phyloP scores from a whole-genome alignment of 2,888 invertebrate species.

The Leptopterna dolabrata region DNA sequence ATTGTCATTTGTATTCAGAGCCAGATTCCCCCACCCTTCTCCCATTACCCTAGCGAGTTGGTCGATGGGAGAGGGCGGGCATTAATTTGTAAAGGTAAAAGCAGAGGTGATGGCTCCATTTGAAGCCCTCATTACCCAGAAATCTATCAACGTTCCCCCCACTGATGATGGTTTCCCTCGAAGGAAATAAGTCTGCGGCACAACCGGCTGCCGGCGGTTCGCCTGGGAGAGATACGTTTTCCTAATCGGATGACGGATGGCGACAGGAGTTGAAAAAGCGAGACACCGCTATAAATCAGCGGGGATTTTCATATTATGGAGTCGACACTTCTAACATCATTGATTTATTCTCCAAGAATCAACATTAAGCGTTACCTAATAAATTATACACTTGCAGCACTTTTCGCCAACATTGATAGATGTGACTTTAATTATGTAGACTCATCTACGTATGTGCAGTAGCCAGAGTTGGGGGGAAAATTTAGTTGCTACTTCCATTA shows the following conservation, averaged over 20 bases:
- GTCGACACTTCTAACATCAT: background rate
- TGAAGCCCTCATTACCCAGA: slow-evolving; percentile 5
- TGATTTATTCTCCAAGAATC: background rate
- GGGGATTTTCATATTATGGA: background rate
- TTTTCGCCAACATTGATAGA: background rate
- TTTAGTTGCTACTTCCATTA: too few relatives aligned
- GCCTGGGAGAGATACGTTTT: background rate
- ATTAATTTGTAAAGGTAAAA: slow-evolving; percentile 26
- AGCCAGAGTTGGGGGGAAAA: too few relatives aligned
- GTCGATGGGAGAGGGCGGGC: background rate
- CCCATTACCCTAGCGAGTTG: background rate
- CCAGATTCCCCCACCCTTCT: background rate
- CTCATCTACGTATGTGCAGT: too few relatives aligned
- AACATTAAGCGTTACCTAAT: background rate
- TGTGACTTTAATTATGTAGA: background rate
- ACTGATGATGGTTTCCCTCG: background rate
- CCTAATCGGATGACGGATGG: slow-evolving; percentile 7
- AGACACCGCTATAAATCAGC: background rate
- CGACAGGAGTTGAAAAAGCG: slow-evolving; percentile 1
- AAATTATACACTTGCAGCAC: background rate
- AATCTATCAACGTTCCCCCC: slow-evolving; percentile 14
- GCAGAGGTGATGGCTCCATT: slow-evolving; percentile 26
- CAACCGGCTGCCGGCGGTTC: background rate
- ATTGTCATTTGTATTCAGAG: slow-evolving; percentile 28
- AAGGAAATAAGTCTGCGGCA: background rate